Evolutionary conservation across 2,888 invertebrate genomes (phyloP).

Genomic region (Dioctria rufipes): DNA sequence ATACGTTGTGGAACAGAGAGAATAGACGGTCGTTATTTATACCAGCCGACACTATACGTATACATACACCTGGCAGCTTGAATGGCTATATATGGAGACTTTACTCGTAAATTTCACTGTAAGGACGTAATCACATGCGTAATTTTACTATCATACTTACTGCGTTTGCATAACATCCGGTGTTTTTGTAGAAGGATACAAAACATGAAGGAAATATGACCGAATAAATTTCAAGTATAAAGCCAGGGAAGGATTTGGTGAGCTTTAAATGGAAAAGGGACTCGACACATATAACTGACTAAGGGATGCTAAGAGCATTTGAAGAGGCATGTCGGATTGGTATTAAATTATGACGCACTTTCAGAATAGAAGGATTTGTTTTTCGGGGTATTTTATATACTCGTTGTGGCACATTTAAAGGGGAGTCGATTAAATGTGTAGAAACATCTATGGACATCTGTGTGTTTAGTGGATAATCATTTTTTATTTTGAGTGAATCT

Average conservation of each 20-base stretch:
- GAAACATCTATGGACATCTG: too few relatives aligned
- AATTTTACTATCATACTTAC: constrained; percentile 23
- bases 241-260: constrained; percentile 6
- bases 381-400: too few relatives aligned
- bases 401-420: too few relatives aligned
- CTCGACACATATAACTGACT: too few relatives aligned
- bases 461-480: too few relatives aligned
- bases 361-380: too few relatives aligned
- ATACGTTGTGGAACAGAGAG: constrained; percentile 8
- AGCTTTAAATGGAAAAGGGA: constrained; percentile 25
- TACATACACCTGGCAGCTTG: constrained; percentile 14
- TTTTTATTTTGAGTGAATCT: too few relatives aligned
- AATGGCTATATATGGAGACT: neutral
- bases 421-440: too few relatives aligned
- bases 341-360: too few relatives aligned
- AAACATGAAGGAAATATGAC: constrained; percentile 24
- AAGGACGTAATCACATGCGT: constrained; percentile 36
- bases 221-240: constrained; percentile 22
- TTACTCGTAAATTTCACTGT: constrained; percentile 22
- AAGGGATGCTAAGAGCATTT: too few relatives aligned
- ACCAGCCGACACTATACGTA: neutral
- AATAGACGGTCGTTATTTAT: constrained; percentile 9
- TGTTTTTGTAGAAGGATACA: constrained; percentile 12
- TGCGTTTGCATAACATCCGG: constrained; percentile 10
- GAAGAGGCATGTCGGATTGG: too few relatives aligned